Percentiles rank a stretch among this genome's conserved stretches.
These are phyloP conservation scores for Philhelius pedissequus DNA, from an alignment of 2,888 invertebrate genomes.

Conservation along the genomic window DNA sequence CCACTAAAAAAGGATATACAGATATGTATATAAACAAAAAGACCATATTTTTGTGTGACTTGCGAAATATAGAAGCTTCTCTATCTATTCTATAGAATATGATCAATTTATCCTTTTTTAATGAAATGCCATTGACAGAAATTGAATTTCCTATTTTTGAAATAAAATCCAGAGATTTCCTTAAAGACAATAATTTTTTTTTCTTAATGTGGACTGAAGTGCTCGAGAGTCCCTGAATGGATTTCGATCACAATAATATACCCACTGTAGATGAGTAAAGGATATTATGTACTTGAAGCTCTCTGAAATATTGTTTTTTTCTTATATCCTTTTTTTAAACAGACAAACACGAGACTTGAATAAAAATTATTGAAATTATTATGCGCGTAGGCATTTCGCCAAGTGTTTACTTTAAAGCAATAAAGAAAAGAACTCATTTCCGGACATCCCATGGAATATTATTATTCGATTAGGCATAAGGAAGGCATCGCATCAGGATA, in stretches of 20 bases:
- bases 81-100: too few species aligned
- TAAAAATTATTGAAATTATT: background rate
- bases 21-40: too few species aligned
- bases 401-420: slow-evolving; percentile 1
- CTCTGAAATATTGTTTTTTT: background rate
- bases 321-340: background rate
- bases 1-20: too few species aligned
- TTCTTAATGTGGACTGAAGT: background rate
- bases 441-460: background rate
- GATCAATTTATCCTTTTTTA: too few species aligned
- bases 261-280: background rate
- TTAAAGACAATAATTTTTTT: too few species aligned
- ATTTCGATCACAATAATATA: background rate
- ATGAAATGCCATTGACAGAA: too few species aligned
- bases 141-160: too few species aligned
- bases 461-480: background rate
- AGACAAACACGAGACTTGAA: background rate
- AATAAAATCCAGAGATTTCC: background rate
- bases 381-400: background rate
- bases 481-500: background rate
- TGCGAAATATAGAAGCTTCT: too few species aligned
- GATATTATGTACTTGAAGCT: background rate
- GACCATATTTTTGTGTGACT: too few species aligned
- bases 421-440: background rate
- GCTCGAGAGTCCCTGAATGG: background rate